Conservation (phyloP, 2,888 invertebrate genomes). For the Allophyes oxyacanthae region DNA sequence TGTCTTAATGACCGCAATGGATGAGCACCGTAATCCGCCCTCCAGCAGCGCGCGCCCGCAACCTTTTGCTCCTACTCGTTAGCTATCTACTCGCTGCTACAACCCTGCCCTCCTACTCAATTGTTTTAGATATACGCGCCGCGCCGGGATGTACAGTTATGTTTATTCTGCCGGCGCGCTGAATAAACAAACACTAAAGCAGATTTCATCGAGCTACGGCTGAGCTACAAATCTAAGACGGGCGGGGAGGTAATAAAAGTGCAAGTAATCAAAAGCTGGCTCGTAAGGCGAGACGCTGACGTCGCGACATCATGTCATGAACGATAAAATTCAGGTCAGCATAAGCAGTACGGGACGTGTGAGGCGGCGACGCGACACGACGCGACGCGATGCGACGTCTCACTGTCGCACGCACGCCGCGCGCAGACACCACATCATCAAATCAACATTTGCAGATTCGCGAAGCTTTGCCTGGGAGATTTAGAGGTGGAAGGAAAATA, state of each 20-base stretch:
- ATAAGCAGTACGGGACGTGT: conserved; percentile 53
- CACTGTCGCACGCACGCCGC: conserved; percentile 54
- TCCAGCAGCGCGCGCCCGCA: conserved; percentile 69
- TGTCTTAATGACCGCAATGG: conserved; percentile 89
- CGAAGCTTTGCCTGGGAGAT: conserved; percentile 88
- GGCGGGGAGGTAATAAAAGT: conserved; percentile 54
- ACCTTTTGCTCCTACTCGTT: conserved; percentile 77
- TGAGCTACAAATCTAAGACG: conserved; percentile 52
- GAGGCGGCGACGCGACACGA: conserved; percentile 54
- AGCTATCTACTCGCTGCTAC: conserved; percentile 63
- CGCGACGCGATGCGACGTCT: conserved; percentile 39
- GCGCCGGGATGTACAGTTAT: conserved; percentile 35
- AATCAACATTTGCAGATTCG: conserved; percentile 90
- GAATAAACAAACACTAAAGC: conserved; percentile 57
- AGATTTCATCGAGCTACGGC: conserved; percentile 54
- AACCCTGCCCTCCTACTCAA: conserved; percentile 58
- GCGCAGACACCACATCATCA: conserved; percentile 81
- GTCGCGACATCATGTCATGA: conserved; percentile 51
- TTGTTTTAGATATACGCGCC: conserved; percentile 59
- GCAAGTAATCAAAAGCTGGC: conserved; percentile 62
- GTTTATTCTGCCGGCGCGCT: conserved; percentile 38
- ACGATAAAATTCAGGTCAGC: conserved; percentile 65
- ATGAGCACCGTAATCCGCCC: conserved; percentile 84
- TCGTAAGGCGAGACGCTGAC: conserved; percentile 47
- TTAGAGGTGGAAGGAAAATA: conserved; percentile 90